phyloP scores from a whole-genome alignment of 2,888 invertebrate genomes.

The Eucera pruinosa region DNA sequence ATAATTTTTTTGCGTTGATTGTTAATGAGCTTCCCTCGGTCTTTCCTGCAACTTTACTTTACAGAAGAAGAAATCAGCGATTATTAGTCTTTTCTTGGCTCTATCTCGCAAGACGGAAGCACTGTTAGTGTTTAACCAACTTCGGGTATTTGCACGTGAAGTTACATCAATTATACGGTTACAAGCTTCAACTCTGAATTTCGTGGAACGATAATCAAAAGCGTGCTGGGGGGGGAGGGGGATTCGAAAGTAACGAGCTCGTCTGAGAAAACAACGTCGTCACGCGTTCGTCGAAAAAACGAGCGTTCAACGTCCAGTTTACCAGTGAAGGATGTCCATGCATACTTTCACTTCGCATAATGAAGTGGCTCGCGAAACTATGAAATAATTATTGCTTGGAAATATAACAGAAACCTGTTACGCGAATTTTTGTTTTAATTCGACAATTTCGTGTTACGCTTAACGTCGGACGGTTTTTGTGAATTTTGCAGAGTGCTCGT shows the following conservation, averaged over 20 bases:
- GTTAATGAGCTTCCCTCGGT: conserved; percentile 6
- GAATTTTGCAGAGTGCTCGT: neutral
- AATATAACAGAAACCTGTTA: neutral
- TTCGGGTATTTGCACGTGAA: neutral
- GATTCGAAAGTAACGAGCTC: conserved; percentile 20
- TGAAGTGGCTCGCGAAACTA: neutral
- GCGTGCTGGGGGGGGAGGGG: neutral
- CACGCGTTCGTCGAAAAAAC: neutral
- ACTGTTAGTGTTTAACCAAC: neutral
- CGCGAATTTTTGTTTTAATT: neutral
- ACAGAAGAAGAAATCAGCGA: neutral
- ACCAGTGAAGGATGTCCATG: neutral
- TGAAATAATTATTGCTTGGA: conserved; percentile 13
- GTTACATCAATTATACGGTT: conserved; percentile 10
- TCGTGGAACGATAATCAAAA: neutral
- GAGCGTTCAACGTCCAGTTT: neutral
- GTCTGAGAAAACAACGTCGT: neutral
- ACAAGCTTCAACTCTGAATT: neutral
- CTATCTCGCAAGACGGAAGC: neutral
- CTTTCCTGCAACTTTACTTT: neutral
- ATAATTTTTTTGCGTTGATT: neutral
- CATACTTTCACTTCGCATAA: neutral
- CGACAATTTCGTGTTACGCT: neutral
- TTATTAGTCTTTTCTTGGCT: neutral
- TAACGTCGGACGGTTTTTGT: neutral